Percentiles rank a stretch among this genome's conserved stretches.
Evolutionary conservation across 2,888 invertebrate genomes (phyloP).

Genomic region (Allygus modestus): DNA sequence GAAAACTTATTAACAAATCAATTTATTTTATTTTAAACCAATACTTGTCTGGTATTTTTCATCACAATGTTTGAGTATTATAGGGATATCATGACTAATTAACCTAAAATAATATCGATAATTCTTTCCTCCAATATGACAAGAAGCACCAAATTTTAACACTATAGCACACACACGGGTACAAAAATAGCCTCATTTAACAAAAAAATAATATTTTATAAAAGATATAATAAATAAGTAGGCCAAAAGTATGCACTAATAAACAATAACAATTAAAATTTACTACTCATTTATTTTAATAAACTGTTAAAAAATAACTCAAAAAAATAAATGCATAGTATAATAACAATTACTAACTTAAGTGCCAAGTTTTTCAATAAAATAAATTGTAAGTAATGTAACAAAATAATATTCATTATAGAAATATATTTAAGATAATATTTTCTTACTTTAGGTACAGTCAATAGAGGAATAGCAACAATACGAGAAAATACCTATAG

Average conservation of each 20-base stretch:
- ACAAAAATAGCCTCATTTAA: constrained; percentile 21
- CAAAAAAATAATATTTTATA: background rate
- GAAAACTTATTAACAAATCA: background rate
- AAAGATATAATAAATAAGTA: background rate
- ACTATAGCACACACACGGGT: background rate
- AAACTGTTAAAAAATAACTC: background rate
- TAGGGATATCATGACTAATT: background rate
- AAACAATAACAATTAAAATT: background rate
- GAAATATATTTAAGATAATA: background rate
- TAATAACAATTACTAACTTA: background rate
- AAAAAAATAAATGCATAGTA: background rate
- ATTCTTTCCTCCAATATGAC: background rate
- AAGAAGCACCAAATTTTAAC: constrained; percentile 24
- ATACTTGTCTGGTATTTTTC: background rate
- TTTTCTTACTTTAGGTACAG: background rate
- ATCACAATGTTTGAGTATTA: background rate
- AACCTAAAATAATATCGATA: background rate
- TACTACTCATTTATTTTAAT: background rate
- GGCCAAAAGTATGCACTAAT: background rate
- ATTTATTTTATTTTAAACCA: background rate
- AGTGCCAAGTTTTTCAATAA: background rate
- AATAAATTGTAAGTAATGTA: background rate
- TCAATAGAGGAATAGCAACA: constrained; percentile 37
- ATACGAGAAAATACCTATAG: constrained; percentile 61
- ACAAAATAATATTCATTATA: background rate